Base-by-base conservation (phyloP, 2,888 invertebrate genomes). In the Drosophila rubida region DNA sequence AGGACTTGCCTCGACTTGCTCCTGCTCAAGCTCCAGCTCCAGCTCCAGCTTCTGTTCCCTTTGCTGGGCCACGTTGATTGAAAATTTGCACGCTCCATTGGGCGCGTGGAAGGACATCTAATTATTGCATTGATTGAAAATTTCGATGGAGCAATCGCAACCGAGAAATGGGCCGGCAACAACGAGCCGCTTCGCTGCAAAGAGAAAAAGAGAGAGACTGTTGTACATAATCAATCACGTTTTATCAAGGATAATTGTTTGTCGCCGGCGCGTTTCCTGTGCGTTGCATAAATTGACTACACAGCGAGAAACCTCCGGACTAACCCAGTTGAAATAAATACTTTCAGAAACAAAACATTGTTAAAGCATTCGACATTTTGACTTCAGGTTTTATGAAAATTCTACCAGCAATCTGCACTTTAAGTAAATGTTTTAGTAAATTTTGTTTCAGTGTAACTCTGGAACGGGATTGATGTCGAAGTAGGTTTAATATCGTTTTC, bases 41-140 rank as follows among this genome's bases (percentile, higher is more conserved):
- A 0, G 30, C 30, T 32, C n/a, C 2, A 9, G 27, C 11, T 32
- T 32, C n/a, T n/a, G 30, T n/a, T n/a, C 9, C 9, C 8, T 27
- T 32, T n/a, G 35, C 35, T 7, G 32, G 11, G 32, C 35, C 14
- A 19, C 16, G 51, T 72, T 82, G 84, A 84, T 82, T 84, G 84
- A 79, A 82, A 82, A 84, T 81, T 77, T 68, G 62, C 71, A 77
- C 74, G 66, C 79, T 75, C 77, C 74, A 77, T 79, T 77, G 74
- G 68, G 44, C 76, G 49, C 61, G 48, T 60, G 67, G 69, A 71
- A 75, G 69, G 77, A 72, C 69, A 81, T 76, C 71, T 84, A 81
- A 81, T 81, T 81, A 84, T 79, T 84, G 64, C 71, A 84, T 65
- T 81, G 84, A 81, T 84, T 77, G 84, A 80, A 80, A 80, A 68